Base-by-base conservation (phyloP, 2,797 vertebrate genomes). In the Chelidonichthys spinosus region DNA sequence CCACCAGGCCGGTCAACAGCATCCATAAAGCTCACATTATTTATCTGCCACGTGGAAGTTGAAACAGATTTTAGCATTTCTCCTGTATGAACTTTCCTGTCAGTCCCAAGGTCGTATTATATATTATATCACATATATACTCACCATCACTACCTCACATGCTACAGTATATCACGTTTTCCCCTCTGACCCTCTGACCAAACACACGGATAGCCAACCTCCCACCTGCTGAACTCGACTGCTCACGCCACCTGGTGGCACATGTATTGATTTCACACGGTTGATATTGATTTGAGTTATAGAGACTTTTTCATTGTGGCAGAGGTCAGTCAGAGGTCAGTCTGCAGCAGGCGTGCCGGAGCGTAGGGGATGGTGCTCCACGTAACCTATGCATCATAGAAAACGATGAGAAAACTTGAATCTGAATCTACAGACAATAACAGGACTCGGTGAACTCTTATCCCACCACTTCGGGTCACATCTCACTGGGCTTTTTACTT, bases 201-300 rank as follows among this genome's bases (percentile, higher is more conserved):
- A 50, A 74, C 7, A 18, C 70, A 83, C 80, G 78, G 68, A 80
- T 80, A 70, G 47, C 42, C 67, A 14, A 58, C 54, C 10, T 25
- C 11, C 7, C 11, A 49, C 39, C 54, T 55, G 40, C 37, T 74
- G 75, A 60, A 62, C 11, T 69, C 7, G 2, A 25, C n/a, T 49
- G 44, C 15, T 32, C 36, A 49, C 10, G 36, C 63, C 50, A 47
- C 35, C 49, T 55, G 53, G 47, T 47, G 39, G n/a, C 32, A 58
- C 36, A n/a, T 39, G 8, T 14, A 82, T 73, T 6, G 76, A 84
- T 80, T 54, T 52, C 46, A 63, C 42, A 42, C 0, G 1, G 50
- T 42, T 7, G 17, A 39, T 42, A 82, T 63, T 37, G 66, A 78
- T 33, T 63, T 17, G 43, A 64, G 8, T 69, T 53, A 63, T 4